Evolutionary conservation across 2,113 vertebrate species (phyloP).

Genomic region (Abramis brama): DNA sequence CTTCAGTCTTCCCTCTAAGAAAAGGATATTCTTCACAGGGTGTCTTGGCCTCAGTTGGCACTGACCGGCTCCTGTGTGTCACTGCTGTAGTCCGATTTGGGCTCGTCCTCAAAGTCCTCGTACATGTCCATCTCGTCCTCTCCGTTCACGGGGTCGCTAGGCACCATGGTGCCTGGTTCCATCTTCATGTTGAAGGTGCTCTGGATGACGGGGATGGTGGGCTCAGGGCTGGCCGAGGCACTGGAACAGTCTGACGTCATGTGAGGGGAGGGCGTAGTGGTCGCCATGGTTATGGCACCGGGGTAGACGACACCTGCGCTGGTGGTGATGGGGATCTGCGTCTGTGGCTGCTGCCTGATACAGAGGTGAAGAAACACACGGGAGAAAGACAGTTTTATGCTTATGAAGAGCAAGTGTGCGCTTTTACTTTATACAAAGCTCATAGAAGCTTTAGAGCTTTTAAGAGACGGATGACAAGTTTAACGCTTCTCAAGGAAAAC

Average conservation of each 20-base stretch:
- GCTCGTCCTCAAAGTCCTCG: conserved; percentile 97
- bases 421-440: conserved; percentile 9
- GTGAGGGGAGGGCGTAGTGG: conserved; percentile 95
- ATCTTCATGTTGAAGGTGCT: conserved; percentile 97
- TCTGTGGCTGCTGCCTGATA: conserved; percentile 90
- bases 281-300: conserved; percentile 94
- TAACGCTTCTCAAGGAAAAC: conserved; percentile 44
- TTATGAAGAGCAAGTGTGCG: not conserved
- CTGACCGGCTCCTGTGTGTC: conserved; percentile 93
- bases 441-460: conserved; percentile 37
- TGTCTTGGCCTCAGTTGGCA: conserved; percentile 86
- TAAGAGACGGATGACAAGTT: conserved; percentile 26
- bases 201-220: conserved; percentile 97
- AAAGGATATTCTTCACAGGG: conserved; percentile 40
- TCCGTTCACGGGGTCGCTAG: conserved; percentile 88
- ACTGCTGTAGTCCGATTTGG: conserved; percentile 99
- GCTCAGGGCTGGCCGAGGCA: conserved; percentile 95
- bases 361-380: conserved; percentile 51
- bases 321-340: conserved; percentile 96
- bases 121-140: conserved; percentile 98
- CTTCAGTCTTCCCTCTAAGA: conserved; percentile 58
- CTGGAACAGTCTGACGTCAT: conserved; percentile 99
- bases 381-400: not conserved
- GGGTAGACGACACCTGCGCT: conserved; percentile 95
- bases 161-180: conserved; percentile 83